These are phyloP conservation scores for Nymphalis io DNA, from an alignment of 1,140 invertebrate genomes.

Conservation along the genomic window DNA sequence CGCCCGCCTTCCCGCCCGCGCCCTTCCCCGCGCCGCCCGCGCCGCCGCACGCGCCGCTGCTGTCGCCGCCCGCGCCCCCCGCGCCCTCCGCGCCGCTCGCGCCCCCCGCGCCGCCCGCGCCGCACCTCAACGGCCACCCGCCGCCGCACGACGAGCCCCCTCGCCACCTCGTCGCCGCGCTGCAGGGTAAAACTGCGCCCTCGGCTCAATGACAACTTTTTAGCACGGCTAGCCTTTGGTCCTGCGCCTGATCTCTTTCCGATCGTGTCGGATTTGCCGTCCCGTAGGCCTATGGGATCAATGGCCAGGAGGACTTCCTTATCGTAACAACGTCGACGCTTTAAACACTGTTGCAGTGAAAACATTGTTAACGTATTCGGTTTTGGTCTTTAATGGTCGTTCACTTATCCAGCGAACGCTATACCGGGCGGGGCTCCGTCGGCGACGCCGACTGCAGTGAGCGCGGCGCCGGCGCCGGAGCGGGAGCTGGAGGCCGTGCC, in stretches of 20 bases:
- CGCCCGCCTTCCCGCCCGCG: constrained; percentile 55
- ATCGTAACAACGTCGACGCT: too few species aligned
- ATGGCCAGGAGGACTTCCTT: too few species aligned
- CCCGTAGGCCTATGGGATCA: too few species aligned
- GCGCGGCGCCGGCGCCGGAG: constrained; percentile 32
- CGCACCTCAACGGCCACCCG: constrained; percentile 72
- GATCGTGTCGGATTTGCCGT: too few species aligned
- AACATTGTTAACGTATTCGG: background rate
- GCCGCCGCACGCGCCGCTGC: constrained; percentile 58
- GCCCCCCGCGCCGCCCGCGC: constrained; percentile 52
- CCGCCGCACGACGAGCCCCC: constrained; percentile 54
- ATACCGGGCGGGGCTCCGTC: constrained; percentile 28
- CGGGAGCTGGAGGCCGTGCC: constrained; percentile 39
- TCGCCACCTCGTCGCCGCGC: constrained; percentile 55
- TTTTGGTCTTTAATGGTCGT: background rate
- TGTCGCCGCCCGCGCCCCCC: constrained; percentile 47
- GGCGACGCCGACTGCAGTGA: constrained; percentile 32
- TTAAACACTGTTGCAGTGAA: too few species aligned
- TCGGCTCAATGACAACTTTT: too few species aligned
- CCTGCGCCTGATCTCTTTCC: too few species aligned
- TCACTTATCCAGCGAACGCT: constrained; percentile 29
- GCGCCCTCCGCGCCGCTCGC: constrained; percentile 50
- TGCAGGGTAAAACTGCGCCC: constrained; percentile 57
- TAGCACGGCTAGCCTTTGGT: too few species aligned
- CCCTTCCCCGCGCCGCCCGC: constrained; percentile 59